Evolutionary conservation across 2,888 invertebrate species (phyloP), one percentile per base, ranked within the genome.

Genomic region (Ligdia adustata): DNA sequence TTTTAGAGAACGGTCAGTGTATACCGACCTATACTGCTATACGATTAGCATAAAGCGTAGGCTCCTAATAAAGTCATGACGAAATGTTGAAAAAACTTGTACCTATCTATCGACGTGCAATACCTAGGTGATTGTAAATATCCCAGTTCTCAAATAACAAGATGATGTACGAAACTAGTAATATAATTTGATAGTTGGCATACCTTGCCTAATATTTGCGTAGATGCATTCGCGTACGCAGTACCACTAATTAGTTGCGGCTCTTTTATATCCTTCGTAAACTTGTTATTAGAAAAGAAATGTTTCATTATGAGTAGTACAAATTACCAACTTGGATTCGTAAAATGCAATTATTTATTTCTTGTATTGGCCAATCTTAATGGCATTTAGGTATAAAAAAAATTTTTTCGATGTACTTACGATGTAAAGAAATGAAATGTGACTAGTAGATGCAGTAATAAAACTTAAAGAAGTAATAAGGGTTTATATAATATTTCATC

Each of bases 31-130:
- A n/a, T n/a, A n/a, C n/a, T n/a, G n/a, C n/a, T n/a, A n/a, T n/a
- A n/a, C 14, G 33, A 42, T 33, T 28, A 42, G 16, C 42, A 43
- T 49, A 15, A 9, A 9, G 27, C 29, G 39, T 47, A 9, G 46
- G 38, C 35, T 14, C 15, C 15, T 46, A 22, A 22, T 15, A 26
- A 41, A 40, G 24, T 43, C 20, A 39, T 55, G 52, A 27, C 48
- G 43, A 46, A 55, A 57, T 35, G 32, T 52, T 44, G 38, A 26
- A 57, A 58, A 51, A 53, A 53, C 53, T 55, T 28, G 53, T 43
- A 52, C 31, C 42, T 47, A 28, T 28, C 51, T 43, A 52, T 33
- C 42, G 44, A 28, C 34, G 42, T 46, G 39, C 44, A 44, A 52
- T 31, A 42, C 15, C 15, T 29, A 37, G 33, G 55, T 43, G 52